Evolutionary conservation across 2,113 vertebrate species (phyloP).

Genomic region (Ictalurus furcatus): DNA sequence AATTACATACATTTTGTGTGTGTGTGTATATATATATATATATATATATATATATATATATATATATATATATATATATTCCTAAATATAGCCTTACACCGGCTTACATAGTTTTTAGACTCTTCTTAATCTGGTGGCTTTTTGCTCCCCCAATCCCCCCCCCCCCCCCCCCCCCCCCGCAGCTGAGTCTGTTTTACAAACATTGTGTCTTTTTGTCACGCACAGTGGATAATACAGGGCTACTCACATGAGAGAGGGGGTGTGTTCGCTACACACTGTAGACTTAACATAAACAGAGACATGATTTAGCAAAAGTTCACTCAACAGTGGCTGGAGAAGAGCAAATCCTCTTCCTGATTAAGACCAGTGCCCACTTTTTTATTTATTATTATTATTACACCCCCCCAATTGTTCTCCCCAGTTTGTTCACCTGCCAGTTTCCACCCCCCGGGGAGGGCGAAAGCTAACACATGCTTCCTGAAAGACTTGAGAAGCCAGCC

Average conservation of each 20-base stretch:
- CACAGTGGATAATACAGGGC: no score
- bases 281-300: neutral
- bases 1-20: no score
- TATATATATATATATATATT: no score
- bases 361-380: no score
- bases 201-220: neutral
- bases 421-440: neutral
- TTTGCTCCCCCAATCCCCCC: no score
- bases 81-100: no score
- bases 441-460: neutral
- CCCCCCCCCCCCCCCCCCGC: no score
- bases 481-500: neutral
- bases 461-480: neutral
- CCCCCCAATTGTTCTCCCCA: neutral
- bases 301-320: neutral
- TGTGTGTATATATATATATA: no score
- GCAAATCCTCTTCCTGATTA: neutral
- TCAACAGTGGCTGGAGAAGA: neutral
- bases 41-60: no score
- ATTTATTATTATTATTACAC: no score
- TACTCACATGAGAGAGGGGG: neutral
- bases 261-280: neutral
- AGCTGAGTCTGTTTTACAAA: neutral
- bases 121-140: no score
- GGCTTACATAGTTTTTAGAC: no score